Evolutionary conservation across 1,140 invertebrate genomes (phyloP).

Genomic region (Zeugodacus cucurbitae): DNA sequence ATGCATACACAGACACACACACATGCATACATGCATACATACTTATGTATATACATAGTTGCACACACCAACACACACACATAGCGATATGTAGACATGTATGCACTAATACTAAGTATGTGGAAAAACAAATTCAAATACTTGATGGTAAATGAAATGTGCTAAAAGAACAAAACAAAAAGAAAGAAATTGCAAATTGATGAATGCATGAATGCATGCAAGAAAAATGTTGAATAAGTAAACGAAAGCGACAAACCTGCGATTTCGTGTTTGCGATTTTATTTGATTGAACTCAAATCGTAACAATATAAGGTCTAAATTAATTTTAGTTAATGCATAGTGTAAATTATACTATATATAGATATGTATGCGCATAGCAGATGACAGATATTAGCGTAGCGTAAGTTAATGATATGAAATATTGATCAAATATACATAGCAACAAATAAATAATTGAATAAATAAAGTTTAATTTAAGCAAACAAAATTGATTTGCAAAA

Average conservation of each 20-base stretch:
- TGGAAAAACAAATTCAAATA: background rate
- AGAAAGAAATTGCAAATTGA: background rate
- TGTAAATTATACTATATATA: background rate
- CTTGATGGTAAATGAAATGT: background rate
- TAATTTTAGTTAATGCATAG: slow-evolving; percentile 29
- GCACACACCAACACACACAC: no score
- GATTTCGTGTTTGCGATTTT: slow-evolving; percentile 27
- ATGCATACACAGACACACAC: background rate
- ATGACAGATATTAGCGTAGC: background rate
- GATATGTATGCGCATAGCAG: background rate
- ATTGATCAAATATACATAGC: background rate
- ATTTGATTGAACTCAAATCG: slow-evolving; percentile 31
- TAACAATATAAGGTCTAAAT: slow-evolving; percentile 38
- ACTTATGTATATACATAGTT: background rate
- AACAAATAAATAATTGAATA: slow-evolving; percentile 1
- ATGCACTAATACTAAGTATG: background rate
- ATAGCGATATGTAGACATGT: background rate
- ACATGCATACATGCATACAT: background rate
- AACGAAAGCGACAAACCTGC: background rate
- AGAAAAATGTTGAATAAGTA: background rate
- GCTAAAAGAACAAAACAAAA: background rate
- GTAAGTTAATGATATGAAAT: background rate
- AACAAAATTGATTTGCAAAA: slow-evolving; percentile 37
- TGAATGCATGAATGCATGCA: background rate
- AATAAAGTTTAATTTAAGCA: slow-evolving; percentile 37